Evolutionary conservation across 2,888 invertebrate species (phyloP), one percentile per base, ranked within the genome.

Genomic region (Reticulitermes lucifugus): DNA sequence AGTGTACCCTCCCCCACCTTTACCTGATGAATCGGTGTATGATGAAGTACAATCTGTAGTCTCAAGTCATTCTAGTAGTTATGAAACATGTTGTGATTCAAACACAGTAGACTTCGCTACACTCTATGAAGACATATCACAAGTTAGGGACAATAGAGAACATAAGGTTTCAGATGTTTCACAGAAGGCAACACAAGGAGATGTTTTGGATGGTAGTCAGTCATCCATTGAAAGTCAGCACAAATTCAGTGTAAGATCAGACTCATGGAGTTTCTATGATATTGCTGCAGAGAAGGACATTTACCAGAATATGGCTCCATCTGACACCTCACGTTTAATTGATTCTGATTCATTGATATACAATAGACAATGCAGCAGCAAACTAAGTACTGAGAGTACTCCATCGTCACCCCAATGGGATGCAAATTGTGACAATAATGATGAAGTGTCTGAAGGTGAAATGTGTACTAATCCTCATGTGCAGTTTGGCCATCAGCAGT

Each of bases 1-100:
- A n/a, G 89, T 91, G 51, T 93, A 93, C 88, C 93, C 93, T 75
- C 93, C 93, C 83, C 93, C 93, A n/a, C 93, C 93, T 79, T 90
- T 92, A 88, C 92, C 93, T 55, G 92, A 92, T 87, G 93, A 93
- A 88, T 91, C 91, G 59, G 90, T 93, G 86, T 93, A 93, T 88
- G 93, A 93, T 89, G 92, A 93, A 86, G 90, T 93, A 55, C 91
- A 91, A 83, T 91, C 91, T 4, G 88, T 90, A 14, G 89, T 81
- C 70, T 88, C 88, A 35, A 87, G 87, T 79, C 85, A 86, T 65
- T 87, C 88, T 55, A 87, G 87, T 59, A 87, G 86, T 59, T 87
- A 87, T 51, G 87, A 87, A 79, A 51, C 79, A 85, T 84, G 75
- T 79, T 71, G 43, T 80, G 79, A 65, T 21, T 81, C 77, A 12